Evolutionary conservation across 2,113 vertebrate species (phyloP).

Genomic region (Pygoscelis antarcticus): DNA sequence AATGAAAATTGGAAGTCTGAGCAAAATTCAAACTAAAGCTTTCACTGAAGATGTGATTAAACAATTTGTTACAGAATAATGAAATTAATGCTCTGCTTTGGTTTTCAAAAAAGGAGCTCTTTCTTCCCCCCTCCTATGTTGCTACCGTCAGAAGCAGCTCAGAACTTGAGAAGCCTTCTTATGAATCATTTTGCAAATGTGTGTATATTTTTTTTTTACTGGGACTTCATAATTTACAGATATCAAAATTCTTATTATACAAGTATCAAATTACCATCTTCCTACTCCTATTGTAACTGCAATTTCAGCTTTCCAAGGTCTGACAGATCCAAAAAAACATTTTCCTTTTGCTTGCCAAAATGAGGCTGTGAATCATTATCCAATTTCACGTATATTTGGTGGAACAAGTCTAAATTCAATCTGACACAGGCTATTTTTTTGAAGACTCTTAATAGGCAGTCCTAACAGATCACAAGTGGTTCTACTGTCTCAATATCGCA

Average conservation of each 20-base stretch:
- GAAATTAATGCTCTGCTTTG: background rate
- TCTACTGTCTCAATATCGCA: background rate
- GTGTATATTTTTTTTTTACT: background rate
- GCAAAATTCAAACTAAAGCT: background rate
- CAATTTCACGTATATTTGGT: background rate
- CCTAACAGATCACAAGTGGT: background rate
- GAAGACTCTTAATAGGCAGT: background rate
- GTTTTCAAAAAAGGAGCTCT: background rate
- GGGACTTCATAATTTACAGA: background rate
- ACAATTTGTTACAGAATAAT: background rate
- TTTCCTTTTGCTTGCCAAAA: background rate
- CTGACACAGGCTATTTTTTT: background rate
- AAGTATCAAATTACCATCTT: background rate
- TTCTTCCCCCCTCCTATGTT: accelerated
- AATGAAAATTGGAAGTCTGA: background rate
- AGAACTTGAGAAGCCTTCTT: background rate
- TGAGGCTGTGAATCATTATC: background rate
- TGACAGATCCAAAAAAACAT: background rate
- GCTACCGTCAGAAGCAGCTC: background rate
- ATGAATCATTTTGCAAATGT: background rate
- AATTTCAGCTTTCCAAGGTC: background rate
- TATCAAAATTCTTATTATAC: background rate
- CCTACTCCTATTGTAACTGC: background rate
- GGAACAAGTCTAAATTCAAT: background rate
- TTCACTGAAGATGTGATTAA: background rate